phyloP scores from a whole-genome alignment of 2,797 vertebrate genomes.

The Microctenopoma steveboyesi region DNA sequence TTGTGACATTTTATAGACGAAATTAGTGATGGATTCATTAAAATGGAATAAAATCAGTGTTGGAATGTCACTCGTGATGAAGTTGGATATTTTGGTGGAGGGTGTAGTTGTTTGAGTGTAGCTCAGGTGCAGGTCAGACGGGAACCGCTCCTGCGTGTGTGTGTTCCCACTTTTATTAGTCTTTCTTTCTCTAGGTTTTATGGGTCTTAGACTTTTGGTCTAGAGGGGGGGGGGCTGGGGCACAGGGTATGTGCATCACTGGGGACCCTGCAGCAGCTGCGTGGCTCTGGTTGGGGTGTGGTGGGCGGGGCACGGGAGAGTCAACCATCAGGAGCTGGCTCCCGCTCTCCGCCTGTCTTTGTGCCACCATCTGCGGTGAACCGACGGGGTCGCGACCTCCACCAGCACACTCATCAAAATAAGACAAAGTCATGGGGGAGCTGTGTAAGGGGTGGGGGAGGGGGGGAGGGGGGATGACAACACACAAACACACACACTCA shows the following conservation, averaged over 20 bases:
- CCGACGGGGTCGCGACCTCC: conserved; percentile 67
- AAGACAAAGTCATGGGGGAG: conserved; percentile 63
- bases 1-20: no score
- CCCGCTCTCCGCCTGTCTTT: conserved; percentile 59
- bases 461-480: conserved; percentile 42
- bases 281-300: conserved; percentile 26
- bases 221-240: not conserved
- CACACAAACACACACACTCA: conserved; percentile 35
- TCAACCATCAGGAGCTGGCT: conserved; percentile 41
- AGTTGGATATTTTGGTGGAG: no score
- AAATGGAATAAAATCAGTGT: no score
- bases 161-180: conserved; percentile 41
- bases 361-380: conserved; percentile 82
- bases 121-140: conserved; percentile 15
- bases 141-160: conserved; percentile 18
- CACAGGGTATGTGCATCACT: not conserved
- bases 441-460: conserved; percentile 50
- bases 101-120: no score
- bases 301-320: conserved; percentile 17
- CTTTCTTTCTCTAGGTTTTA: conserved; percentile 53
- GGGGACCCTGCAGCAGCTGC: conserved; percentile 61
- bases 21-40: no score
- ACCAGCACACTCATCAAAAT: conserved; percentile 51
- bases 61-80: no score
- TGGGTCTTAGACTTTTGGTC: conserved; percentile 44